phyloP scores from a whole-genome alignment of 2,888 invertebrate species.

The Drosophila picticornis region DNA sequence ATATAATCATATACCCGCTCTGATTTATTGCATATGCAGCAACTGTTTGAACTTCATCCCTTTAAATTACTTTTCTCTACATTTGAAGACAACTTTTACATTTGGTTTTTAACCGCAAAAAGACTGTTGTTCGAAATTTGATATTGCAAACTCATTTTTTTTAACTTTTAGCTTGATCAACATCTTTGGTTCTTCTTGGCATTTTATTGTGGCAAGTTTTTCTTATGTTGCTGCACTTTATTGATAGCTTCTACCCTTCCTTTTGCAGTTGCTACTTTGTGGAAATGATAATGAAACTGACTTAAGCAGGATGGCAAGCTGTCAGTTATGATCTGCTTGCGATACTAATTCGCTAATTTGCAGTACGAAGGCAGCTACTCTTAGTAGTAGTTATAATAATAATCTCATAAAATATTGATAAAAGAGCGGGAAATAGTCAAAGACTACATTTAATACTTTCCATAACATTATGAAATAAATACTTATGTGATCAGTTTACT shows the following conservation, averaged over 20 bases:
- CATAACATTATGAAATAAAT: not conserved
- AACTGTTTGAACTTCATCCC: not conserved
- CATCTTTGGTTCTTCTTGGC: not conserved
- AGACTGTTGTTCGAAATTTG: constrained; percentile 8
- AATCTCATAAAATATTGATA: not conserved
- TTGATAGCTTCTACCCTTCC: constrained; percentile 26
- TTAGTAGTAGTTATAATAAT: not conserved
- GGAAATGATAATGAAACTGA: not conserved
- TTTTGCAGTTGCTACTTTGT: not conserved
- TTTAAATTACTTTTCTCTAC: not conserved
- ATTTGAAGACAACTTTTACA: constrained; percentile 21
- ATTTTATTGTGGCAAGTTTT: not conserved
- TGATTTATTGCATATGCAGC: not conserved
- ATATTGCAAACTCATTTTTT: constrained; percentile 21
- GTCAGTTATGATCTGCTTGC: too few relatives aligned
- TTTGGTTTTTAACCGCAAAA: constrained; percentile 24
- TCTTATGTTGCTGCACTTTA: constrained; percentile 9
- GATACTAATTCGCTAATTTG: too few relatives aligned
- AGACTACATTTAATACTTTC: not conserved
- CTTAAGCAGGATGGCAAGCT: not conserved
- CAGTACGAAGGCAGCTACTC: too few relatives aligned
- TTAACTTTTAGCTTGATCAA: not conserved
- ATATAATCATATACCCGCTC: not conserved
- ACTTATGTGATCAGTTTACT: fast-evolving
- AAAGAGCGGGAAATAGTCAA: not conserved